Evolutionary conservation across 2,797 vertebrate genomes (phyloP).

Genomic region (Chiroxiphia lanceolata): DNA sequence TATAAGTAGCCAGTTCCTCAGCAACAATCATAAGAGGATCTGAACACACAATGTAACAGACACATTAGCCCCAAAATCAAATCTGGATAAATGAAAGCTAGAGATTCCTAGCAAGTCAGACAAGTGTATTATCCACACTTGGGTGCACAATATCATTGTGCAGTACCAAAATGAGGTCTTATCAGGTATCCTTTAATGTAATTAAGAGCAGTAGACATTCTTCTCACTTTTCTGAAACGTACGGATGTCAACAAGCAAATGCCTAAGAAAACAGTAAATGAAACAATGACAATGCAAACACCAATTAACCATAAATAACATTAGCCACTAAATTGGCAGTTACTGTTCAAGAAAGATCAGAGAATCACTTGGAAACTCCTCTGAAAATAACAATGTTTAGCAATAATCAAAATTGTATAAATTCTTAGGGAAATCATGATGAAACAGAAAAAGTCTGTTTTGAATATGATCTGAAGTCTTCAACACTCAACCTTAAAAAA

Average conservation of each 20-base stretch:
- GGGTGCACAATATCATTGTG: background rate
- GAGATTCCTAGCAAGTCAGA: background rate
- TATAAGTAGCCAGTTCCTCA: background rate
- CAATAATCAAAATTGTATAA: background rate
- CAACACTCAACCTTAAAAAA: background rate
- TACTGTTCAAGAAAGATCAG: background rate
- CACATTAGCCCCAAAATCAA: background rate
- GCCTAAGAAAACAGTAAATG: background rate
- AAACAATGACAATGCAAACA: background rate
- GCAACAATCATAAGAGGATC: background rate
- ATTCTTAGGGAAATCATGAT: background rate
- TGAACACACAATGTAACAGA: background rate
- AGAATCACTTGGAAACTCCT: background rate
- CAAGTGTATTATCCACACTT: background rate
- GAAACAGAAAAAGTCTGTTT: background rate
- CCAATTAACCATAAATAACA: background rate
- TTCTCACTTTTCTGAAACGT: background rate
- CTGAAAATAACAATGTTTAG: background rate
- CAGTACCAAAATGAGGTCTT: background rate
- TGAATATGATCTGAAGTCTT: background rate
- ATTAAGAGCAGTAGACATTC: background rate
- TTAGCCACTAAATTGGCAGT: accelerated
- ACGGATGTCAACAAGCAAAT: background rate
- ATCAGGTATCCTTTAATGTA: background rate
- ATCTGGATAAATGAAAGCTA: background rate